Base-by-base conservation (phyloP, 2,888 invertebrate species). In the Hedya salicella region DNA sequence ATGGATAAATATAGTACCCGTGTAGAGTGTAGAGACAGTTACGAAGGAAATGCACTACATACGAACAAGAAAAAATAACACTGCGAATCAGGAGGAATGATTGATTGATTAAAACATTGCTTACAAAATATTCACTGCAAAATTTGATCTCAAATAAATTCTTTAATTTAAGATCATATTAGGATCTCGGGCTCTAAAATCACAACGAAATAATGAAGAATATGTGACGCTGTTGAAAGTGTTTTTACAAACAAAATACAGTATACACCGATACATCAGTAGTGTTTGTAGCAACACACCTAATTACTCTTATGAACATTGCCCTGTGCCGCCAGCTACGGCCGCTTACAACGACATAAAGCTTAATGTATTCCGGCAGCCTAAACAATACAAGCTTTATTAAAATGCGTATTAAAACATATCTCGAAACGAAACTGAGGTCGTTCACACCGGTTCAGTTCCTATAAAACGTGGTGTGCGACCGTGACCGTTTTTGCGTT, bases 331-430 rank as follows among this genome's bases (percentile, higher is more conserved):
- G 40, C 63, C 40, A 17, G 52, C 57, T 30, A 53, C 67, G 63
- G 81, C 76, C 70, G 70, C 71, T 72, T 73, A 72, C 68, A 70
- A 69, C 70, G 82, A 86, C 85, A 79, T 72, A 80, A 61, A 80
- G 76, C 80, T 77, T 86, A 87, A 87, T 86, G 76, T 87, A 88
- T 87, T 85, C 87, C 80, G 78, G 77, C 79, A 80, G 80, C 76
- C 80, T 80, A 83, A 89, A 89, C 88, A 88, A 84, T 88, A 86
- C 83, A 76, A 81, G 83, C 81, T 82, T 87, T 89, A 88, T 88
- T 88, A 89, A 86, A 89, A 89, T 89, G 83, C 84, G 83, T 87
- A 88, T 87, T 86, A 85, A 85, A 89, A 87, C 83, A 85, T 87
- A 88, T 85, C 85, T 85, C 81, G 83, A 82, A 82, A 86, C 79